phyloP scores from a whole-genome alignment of 2,888 invertebrate species.

The Syrphus vitripennis region DNA sequence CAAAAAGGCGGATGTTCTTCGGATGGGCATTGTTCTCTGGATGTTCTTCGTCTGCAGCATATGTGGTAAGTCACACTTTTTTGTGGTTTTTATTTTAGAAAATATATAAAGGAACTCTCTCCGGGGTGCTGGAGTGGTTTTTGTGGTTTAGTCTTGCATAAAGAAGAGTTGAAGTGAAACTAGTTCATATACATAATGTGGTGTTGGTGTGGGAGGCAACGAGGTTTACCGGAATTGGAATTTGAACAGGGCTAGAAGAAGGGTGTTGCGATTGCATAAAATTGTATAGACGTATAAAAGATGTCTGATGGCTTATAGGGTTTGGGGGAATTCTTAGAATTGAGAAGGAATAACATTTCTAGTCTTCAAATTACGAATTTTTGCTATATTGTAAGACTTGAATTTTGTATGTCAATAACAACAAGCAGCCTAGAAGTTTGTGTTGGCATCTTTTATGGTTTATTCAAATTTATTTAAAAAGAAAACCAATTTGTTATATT shows the following conservation, averaged over 20 bases:
- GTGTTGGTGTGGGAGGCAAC: not conserved
- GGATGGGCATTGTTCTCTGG: conserved; percentile 65
- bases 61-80: conserved; percentile 63
- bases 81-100: conserved; percentile 28
- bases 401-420: conserved; percentile 4
- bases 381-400: not conserved
- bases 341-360: not conserved
- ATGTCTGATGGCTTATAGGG: not conserved
- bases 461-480: not conserved
- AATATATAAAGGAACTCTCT: conserved; percentile 7
- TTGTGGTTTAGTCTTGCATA: conserved; percentile 17
- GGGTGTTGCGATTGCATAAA: not conserved
- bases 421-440: not conserved
- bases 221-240: not conserved
- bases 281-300: not conserved
- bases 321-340: not conserved
- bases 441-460: not conserved
- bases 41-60: conserved; percentile 65
- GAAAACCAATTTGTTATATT: not conserved
- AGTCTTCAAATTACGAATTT: not conserved
- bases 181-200: conserved; percentile 19
- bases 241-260: not conserved
- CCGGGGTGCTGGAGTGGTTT: conserved; percentile 6
- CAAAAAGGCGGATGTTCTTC: conserved; percentile 69
- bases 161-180: conserved; percentile 4